Evolutionary conservation across 1,140 invertebrate species (phyloP).

Genomic region (Pectinophora gossypiella): DNA sequence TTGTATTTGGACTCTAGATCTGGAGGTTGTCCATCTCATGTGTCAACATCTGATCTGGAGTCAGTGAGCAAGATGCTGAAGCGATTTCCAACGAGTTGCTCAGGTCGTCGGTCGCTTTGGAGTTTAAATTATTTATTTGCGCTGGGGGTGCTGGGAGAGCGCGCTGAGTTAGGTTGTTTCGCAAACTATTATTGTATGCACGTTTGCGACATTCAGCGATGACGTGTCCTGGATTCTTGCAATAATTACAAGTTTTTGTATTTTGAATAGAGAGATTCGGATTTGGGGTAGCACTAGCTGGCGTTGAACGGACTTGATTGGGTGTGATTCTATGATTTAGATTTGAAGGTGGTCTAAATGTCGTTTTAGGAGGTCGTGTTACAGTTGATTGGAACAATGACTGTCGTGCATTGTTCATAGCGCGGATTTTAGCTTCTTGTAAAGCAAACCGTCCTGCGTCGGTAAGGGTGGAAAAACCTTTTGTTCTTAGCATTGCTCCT

Average conservation of each 20-base stretch:
- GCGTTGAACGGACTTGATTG: background rate
- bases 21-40: background rate
- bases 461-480: conserved; percentile 6
- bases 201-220: conserved; percentile 15
- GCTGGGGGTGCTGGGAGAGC: background rate
- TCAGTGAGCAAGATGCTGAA: background rate
- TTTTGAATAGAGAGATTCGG: background rate
- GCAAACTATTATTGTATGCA: conserved; percentile 11
- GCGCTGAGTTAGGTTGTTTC: background rate
- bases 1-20: background rate
- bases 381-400: background rate
- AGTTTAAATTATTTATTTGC: conserved; percentile 16
- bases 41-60: background rate
- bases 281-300: background rate
- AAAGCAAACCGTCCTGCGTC: conserved; percentile 12
- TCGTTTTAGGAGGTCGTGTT: background rate
- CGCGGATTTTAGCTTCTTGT: conserved; percentile 12
- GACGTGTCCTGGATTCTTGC: conserved; percentile 11
- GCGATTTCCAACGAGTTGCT: conserved; percentile 6
- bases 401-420: conserved; percentile 13
- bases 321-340: no score
- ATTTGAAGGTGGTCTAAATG: background rate
- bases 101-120: conserved; percentile 3
- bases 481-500: conserved; percentile 13
- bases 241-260: conserved; percentile 15